These are phyloP conservation scores for Zapornia atra DNA, from an alignment of 2,113 vertebrate genomes.

Conservation along the genomic window DNA sequence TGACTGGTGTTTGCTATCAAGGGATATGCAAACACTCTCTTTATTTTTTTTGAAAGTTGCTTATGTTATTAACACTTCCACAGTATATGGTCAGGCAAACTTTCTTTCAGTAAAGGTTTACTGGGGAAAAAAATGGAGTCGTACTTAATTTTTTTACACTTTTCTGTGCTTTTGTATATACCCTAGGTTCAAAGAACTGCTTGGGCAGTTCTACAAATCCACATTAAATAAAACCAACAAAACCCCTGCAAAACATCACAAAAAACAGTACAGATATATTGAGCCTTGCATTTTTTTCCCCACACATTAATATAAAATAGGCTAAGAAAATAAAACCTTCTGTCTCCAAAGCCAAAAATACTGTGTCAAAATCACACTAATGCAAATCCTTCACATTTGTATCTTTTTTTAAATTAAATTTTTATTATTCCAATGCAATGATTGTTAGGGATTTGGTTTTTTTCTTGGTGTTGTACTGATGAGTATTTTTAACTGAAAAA, in stretches of 20 bases:
- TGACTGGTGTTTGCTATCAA: background rate
- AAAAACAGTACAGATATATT: background rate
- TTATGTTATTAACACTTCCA: background rate
- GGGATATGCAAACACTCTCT: background rate
- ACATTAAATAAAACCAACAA: background rate
- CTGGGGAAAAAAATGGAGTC: background rate
- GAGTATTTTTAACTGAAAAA: background rate
- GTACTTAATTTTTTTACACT: background rate
- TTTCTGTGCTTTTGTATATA: background rate
- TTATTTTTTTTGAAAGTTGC: background rate
- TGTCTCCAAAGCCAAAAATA: background rate
- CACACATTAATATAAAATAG: background rate
- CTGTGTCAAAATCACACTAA: background rate
- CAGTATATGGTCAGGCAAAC: background rate
- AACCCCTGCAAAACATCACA: background rate
- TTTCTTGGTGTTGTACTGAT: background rate
- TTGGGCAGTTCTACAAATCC: background rate
- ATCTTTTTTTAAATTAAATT: background rate
- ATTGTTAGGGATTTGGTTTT: background rate
- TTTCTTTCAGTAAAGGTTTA: background rate
- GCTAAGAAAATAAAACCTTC: background rate
- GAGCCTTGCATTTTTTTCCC: background rate
- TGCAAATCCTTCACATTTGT: background rate
- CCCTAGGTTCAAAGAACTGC: background rate
- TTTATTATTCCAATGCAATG: background rate